Conservation (phyloP, 2,113 vertebrate genomes). For the Antigone vipio region DNA sequence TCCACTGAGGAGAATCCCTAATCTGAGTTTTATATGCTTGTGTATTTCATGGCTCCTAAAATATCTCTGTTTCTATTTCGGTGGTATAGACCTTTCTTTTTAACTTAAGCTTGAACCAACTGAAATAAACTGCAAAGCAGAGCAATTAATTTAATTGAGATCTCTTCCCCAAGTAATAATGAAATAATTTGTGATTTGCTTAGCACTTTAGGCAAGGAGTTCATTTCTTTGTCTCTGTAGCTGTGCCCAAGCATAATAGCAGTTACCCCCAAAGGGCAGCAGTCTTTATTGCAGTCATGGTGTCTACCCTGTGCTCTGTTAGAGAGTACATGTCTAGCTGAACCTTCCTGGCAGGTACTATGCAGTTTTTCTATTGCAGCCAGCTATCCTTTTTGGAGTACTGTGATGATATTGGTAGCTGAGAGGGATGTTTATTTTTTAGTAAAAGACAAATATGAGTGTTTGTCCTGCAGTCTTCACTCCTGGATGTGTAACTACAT, state of each 20-base stretch:
- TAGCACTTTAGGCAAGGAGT: not conserved
- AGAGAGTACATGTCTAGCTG: not conserved
- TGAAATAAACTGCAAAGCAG: not conserved
- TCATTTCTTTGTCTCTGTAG: not conserved
- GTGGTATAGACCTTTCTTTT: not conserved
- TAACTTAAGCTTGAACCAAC: not conserved
- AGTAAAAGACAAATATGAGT: not conserved
- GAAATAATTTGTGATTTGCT: not conserved
- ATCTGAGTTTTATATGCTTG: not conserved
- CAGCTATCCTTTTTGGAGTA: not conserved
- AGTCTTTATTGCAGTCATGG: not conserved
- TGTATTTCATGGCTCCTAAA: not conserved
- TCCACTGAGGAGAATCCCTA: not conserved
- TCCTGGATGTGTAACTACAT: not conserved
- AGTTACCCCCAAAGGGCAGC: not conserved
- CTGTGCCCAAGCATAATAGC: not conserved
- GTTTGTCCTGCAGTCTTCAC: not conserved
- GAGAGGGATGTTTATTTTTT: not conserved
- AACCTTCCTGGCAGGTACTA: not conserved
- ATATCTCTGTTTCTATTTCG: not conserved
- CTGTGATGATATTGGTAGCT: not conserved
- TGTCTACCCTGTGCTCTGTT: not conserved
- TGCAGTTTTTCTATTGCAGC: not conserved
- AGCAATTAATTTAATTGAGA: not conserved
- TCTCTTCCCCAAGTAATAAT: not conserved